Percentiles rank a stretch among this genome's conserved stretches.
Evolutionary conservation across 1,140 invertebrate genomes (phyloP).

Genomic region (Trichonephila clavata): DNA sequence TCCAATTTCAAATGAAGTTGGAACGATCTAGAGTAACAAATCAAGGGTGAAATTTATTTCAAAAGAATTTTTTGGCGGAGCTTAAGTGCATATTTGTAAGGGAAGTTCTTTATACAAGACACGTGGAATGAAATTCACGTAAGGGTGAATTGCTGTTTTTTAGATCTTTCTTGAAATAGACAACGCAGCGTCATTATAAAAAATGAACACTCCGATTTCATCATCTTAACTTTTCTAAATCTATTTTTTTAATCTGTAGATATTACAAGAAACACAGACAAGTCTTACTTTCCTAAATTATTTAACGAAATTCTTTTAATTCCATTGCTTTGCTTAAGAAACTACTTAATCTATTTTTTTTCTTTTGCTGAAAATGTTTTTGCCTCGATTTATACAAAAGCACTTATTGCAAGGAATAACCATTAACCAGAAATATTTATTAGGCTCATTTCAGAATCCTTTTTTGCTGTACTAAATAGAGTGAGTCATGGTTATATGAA

Average conservation of each 20-base stretch:
- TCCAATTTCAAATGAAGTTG: conserved; percentile 61
- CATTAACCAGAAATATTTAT: no score
- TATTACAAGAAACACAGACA: not conserved
- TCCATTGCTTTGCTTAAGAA: no score
- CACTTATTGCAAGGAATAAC: no score
- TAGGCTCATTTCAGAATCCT: no score
- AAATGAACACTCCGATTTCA: not conserved
- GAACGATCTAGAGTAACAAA: conserved; percentile 51
- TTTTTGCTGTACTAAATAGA: no score
- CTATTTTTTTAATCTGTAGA: not conserved
- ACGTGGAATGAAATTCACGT: not conserved
- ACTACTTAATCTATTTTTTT: no score
- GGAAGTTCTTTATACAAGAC: not conserved
- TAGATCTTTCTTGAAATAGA: not conserved
- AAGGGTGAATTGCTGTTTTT: not conserved
- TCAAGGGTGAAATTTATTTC: conserved; percentile 29
- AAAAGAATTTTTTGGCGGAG: not conserved
- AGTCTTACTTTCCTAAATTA: not conserved
- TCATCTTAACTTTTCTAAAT: not conserved
- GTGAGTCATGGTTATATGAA: no score
- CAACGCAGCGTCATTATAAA: conserved; percentile 2
- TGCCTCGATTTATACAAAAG: no score
- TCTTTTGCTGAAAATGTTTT: no score
- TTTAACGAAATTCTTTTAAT: no score
- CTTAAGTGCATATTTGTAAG: conserved; percentile 6